These are phyloP conservation scores for Nemopilema nomurai DNA, from an alignment of 30 jellyfish, hydroid and myxozoan species.

Conservation along the genomic window DNA sequence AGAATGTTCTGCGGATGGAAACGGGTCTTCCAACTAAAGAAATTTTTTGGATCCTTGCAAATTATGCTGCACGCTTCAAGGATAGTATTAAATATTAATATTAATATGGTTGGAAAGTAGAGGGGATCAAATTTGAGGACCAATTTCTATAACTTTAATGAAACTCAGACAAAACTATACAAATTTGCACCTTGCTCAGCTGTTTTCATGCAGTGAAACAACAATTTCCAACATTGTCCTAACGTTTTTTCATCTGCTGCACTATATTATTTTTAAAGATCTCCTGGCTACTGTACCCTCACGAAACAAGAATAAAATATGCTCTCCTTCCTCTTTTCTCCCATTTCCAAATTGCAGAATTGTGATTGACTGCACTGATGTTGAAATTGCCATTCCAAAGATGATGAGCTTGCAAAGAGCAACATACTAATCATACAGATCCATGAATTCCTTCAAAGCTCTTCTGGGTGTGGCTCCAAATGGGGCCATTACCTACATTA, in stretches of 20 bases:
- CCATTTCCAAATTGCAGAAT: background rate
- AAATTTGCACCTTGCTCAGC: background rate
- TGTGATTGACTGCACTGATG: background rate
- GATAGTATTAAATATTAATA: no score
- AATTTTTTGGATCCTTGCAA: no score
- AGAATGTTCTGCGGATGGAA: no score
- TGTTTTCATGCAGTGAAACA: background rate
- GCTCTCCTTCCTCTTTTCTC: background rate
- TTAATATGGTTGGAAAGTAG: no score
- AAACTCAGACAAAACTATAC: background rate
- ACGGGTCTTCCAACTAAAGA: no score
- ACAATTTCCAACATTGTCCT: background rate
- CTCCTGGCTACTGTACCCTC: background rate
- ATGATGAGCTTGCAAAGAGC: background rate
- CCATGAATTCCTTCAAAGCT: background rate
- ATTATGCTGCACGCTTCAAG: no score
- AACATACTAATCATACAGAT: background rate
- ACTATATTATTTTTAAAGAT: background rate
- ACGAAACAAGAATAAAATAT: background rate
- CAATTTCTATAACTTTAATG: background rate
- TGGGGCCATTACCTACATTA: background rate
- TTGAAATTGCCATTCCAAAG: background rate
- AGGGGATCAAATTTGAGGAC: no score
- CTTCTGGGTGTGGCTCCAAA: background rate
- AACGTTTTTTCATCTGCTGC: background rate